phyloP scores from a whole-genome alignment of 2,888 invertebrate genomes.

The Crocallis elinguaria region DNA sequence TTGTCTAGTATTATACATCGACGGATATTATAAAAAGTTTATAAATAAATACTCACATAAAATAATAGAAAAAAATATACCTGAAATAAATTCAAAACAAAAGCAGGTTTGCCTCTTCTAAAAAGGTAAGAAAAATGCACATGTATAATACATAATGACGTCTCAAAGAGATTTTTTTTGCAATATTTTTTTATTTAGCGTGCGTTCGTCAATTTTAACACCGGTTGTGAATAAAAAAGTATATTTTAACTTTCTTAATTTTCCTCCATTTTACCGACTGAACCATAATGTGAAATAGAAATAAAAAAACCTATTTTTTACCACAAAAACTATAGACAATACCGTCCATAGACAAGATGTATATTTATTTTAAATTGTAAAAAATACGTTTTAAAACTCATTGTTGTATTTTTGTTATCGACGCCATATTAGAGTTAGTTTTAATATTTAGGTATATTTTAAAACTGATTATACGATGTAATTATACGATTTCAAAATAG shows the following conservation, averaged over 20 bases:
- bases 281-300: slow-evolving; percentile 63
- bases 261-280: slow-evolving; percentile 38
- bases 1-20: too few species aligned
- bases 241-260: slow-evolving; percentile 20
- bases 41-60: too few species aligned
- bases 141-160: slow-evolving; percentile 7
- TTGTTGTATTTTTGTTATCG: slow-evolving; percentile 58
- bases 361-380: slow-evolving; percentile 71
- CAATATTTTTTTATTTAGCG: slow-evolving; percentile 24
- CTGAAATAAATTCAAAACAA: background rate
- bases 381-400: slow-evolving; percentile 57
- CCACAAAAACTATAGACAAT: slow-evolving; percentile 63
- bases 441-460: slow-evolving; percentile 36
- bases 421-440: slow-evolving; percentile 76
- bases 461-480: slow-evolving; percentile 65
- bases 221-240: slow-evolving; percentile 52
- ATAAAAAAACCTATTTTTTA: slow-evolving; percentile 73
- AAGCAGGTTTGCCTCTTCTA: slow-evolving; percentile 24
- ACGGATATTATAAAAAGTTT: too few species aligned
- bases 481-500: slow-evolving; percentile 68
- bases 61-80: background rate
- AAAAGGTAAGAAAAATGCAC: slow-evolving; percentile 17
- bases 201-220: slow-evolving; percentile 52
- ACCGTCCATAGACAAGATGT: slow-evolving; percentile 80
- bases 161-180: slow-evolving; percentile 44